Evolutionary conservation across 2,888 invertebrate species (phyloP).

Genomic region (Petrolisthes manimaculis): DNA sequence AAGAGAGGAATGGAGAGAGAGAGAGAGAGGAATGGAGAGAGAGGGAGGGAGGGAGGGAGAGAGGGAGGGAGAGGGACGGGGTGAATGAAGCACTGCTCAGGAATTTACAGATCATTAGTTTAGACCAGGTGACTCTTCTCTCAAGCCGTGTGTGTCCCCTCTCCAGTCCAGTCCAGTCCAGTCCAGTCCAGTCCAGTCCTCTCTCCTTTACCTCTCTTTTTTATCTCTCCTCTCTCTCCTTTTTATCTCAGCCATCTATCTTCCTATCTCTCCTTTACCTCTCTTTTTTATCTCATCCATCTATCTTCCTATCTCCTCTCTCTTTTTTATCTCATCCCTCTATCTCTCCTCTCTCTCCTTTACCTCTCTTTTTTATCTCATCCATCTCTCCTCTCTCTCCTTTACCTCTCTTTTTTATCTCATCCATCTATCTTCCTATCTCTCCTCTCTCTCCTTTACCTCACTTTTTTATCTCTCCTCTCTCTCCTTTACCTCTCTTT

Average conservation of each 20-base stretch:
- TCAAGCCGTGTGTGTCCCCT: too few relatives aligned
- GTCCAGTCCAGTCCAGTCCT: too few relatives aligned
- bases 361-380: background rate
- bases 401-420: background rate
- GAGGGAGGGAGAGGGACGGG: background rate
- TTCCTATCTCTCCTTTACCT: too few relatives aligned
- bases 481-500: too few relatives aligned
- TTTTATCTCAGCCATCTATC: too few relatives aligned
- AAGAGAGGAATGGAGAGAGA: background rate
- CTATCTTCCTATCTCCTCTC: too few relatives aligned
- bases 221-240: too few relatives aligned
- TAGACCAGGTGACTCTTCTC: background rate
- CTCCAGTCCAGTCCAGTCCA: too few relatives aligned
- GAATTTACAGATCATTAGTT: slow-evolving; percentile 16
- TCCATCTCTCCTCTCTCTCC: background rate
- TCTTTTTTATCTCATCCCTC: background rate
- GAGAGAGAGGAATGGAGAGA: background rate
- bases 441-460: background rate
- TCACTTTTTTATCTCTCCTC: too few relatives aligned
- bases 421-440: background rate
- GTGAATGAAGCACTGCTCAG: background rate
- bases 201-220: too few relatives aligned
- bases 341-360: background rate
- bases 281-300: too few relatives aligned
- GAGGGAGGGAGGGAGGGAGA: background rate